Evolutionary conservation across 2,888 invertebrate genomes (phyloP).

Genomic region (Ennomos erosarius): DNA sequence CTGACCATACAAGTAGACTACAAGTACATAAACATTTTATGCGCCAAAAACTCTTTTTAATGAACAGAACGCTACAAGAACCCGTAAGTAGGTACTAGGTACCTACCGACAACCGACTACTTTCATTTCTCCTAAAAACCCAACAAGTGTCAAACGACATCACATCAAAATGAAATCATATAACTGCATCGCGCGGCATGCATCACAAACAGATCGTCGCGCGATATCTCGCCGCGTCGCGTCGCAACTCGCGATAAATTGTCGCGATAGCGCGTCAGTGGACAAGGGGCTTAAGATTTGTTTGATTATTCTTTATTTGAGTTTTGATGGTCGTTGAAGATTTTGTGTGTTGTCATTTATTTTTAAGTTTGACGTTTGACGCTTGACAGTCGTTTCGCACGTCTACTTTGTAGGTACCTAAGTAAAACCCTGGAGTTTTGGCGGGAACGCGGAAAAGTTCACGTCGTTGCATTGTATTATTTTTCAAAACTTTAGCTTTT

Average conservation of each 20-base stretch:
- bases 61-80: no score
- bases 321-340: conserved; percentile 14
- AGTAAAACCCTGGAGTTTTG: no score
- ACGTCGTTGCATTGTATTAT: no score
- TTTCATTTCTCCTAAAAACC: conserved; percentile 31
- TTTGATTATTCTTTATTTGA: conserved; percentile 15
- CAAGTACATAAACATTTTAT: no score
- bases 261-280: conserved; percentile 60
- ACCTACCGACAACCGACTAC: conserved; percentile 13
- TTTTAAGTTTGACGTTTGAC: not conserved
- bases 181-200: conserved; percentile 43
- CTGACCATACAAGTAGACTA: no score
- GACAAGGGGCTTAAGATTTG: conserved; percentile 35
- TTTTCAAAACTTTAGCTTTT: no score
- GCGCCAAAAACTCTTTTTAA: no score
- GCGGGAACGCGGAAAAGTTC: no score
- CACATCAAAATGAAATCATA: conserved; percentile 66
- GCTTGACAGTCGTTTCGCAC: conserved; percentile 1
- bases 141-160: conserved; percentile 62
- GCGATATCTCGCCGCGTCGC: conserved; percentile 29
- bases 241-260: conserved; percentile 57
- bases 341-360: conserved; percentile 5
- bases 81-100: not conserved
- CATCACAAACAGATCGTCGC: conserved; percentile 62
- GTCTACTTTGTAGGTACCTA: not conserved